A percentile compares a stretch with the other conserved stretches of the same genome.
Evolutionary conservation across 2,797 vertebrate species (phyloP).

Genomic region (Prionace glauca): DNA sequence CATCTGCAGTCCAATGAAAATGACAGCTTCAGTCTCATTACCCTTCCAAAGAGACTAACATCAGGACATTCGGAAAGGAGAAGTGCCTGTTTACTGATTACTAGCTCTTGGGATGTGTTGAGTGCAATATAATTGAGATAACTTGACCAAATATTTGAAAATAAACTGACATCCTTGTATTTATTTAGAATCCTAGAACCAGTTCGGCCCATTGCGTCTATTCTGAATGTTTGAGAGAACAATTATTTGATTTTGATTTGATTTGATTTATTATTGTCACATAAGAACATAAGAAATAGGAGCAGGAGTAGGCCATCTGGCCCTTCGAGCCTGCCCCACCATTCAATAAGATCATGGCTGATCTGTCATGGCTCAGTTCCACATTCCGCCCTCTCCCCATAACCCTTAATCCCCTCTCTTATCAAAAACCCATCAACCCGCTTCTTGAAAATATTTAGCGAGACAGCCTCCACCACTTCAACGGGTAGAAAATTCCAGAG

Average conservation of each 20-base stretch:
- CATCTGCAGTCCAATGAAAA: background rate
- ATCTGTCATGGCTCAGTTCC: no score
- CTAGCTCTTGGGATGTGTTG: background rate
- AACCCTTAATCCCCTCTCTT: no score
- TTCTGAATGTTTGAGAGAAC: background rate
- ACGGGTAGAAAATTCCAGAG: no score
- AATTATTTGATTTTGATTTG: background rate
- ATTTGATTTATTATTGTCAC: no score
- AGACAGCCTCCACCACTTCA: no score
- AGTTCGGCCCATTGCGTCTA: background rate
- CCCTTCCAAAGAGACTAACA: background rate
- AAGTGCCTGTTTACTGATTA: background rate
- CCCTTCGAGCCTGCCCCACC: no score
- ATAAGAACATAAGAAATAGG: no score
- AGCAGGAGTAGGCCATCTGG: no score
- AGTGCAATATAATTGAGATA: background rate
- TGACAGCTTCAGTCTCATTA: background rate
- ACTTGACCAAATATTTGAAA: background rate
- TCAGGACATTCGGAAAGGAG: background rate
- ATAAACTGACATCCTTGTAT: background rate
- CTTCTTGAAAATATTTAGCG: no score
- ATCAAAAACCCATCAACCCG: no score
- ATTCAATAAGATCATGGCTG: no score
- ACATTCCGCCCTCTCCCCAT: no score
- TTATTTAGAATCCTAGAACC: background rate